phyloP scores from a whole-genome alignment of 2,888 invertebrate genomes.

The Podotricha telesiphe region DNA sequence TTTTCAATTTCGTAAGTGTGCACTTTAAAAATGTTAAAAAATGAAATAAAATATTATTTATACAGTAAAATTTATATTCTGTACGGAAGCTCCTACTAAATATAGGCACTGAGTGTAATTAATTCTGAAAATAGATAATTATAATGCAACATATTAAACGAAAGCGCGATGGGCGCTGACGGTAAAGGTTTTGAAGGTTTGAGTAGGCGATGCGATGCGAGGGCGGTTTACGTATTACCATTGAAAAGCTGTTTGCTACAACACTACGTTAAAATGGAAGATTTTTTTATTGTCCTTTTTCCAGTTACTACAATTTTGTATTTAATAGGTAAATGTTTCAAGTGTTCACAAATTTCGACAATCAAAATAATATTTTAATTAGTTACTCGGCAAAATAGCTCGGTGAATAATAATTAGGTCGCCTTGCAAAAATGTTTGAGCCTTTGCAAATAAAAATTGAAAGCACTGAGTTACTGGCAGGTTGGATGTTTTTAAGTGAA shows the following conservation, averaged over 20 bases:
- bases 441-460: constrained; percentile 21
- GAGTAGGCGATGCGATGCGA: background rate
- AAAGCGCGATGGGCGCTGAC: background rate
- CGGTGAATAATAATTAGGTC: constrained; percentile 25
- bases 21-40: too few relatives aligned
- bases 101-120: background rate
- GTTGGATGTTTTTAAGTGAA: constrained; percentile 24
- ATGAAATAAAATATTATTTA: too few relatives aligned
- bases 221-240: background rate
- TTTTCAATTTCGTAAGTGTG: too few relatives aligned
- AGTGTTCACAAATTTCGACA: constrained; percentile 3
- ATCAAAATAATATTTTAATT: constrained; percentile 16
- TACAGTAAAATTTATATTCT: too few relatives aligned
- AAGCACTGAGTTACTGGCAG: constrained; percentile 20
- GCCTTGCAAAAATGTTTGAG: constrained; percentile 29
- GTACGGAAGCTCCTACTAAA: too few relatives aligned
- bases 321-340: background rate
- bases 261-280: background rate
- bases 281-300: background rate
- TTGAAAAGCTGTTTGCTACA: background rate
- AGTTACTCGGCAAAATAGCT: constrained; percentile 9
- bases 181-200: background rate
- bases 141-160: background rate
- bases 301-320: background rate
- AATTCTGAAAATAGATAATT: background rate